Conservation (phyloP, 1,140 invertebrate species). For the Arctopsyche grandis region DNA sequence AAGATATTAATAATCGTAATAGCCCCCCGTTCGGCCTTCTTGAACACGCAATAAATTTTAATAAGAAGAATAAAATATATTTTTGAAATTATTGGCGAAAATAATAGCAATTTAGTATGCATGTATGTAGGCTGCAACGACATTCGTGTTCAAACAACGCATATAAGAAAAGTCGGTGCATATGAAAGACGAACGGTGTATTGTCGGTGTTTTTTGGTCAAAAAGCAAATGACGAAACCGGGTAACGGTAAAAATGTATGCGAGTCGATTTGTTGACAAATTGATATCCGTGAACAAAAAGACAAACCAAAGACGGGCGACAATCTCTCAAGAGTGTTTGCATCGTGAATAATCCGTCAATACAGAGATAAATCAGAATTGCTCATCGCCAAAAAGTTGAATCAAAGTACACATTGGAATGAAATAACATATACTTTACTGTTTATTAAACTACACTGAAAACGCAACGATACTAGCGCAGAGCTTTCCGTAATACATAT, state of each 20-base stretch:
- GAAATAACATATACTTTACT: too few relatives aligned
- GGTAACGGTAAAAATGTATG: constrained; percentile 14
- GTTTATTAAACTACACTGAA: neutral
- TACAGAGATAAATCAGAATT: neutral
- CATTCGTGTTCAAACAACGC: too few relatives aligned
- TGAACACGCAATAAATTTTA: neutral
- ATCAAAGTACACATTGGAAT: too few relatives aligned
- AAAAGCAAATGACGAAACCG: constrained; percentile 20
- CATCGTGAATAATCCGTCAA: too few relatives aligned
- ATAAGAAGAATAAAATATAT: constrained; percentile 11
- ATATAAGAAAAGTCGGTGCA: constrained; percentile 17
- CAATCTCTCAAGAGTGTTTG: neutral
- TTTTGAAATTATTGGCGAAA: constrained; percentile 6
- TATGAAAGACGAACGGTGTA: constrained; percentile 15
- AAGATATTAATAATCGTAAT: constrained; percentile 4
- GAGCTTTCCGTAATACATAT: neutral
- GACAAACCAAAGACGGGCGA: neutral
- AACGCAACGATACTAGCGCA: neutral
- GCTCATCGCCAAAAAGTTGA: too few relatives aligned
- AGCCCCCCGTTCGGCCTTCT: neutral
- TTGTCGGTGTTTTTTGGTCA: constrained; percentile 25
- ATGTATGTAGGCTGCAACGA: neutral
- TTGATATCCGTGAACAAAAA: constrained; percentile 2
- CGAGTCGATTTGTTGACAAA: constrained; percentile 28
- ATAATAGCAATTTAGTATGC: neutral